These are phyloP conservation scores for Podarcis raffonei DNA, from an alignment of 2,113 vertebrate species.

Conservation along the genomic window DNA sequence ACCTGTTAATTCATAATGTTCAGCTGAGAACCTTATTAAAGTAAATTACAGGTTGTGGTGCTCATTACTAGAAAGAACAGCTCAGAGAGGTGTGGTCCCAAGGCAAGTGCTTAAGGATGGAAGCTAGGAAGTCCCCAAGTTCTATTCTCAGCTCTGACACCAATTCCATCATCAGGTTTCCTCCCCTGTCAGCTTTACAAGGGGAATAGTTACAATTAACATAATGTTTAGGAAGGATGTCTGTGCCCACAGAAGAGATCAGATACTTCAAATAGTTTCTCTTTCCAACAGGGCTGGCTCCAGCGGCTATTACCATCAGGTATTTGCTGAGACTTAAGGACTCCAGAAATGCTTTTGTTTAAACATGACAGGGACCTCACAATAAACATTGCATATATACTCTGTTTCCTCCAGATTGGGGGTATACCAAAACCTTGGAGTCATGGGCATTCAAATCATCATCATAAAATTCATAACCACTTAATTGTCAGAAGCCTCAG, in stretches of 20 bases:
- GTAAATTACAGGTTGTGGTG: constrained; percentile 67
- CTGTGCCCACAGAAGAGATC: neutral
- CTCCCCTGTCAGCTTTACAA: neutral
- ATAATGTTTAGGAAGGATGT: neutral
- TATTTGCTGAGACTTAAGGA: neutral
- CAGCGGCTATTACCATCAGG: neutral
- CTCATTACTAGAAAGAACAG: constrained; percentile 54
- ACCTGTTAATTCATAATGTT: constrained; percentile 75
- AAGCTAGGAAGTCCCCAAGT: constrained; percentile 14
- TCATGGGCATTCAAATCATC: too few relatives aligned
- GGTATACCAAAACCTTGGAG: too few relatives aligned
- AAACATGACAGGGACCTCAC: too few relatives aligned
- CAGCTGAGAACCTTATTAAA: constrained; percentile 72
- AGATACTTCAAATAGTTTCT: neutral
- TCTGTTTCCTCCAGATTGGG: too few relatives aligned
- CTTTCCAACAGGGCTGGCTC: neutral
- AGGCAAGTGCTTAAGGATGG: constrained; percentile 47
- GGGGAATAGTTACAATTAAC: neutral
- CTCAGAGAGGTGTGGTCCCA: constrained; percentile 51
- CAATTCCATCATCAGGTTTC: accelerated
- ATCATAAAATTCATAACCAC: too few relatives aligned
- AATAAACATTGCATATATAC: too few relatives aligned
- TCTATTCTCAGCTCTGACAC: constrained; percentile 5
- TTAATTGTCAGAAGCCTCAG: too few relatives aligned
- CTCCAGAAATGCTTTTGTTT: neutral